Evolutionary conservation across 2,888 invertebrate species (phyloP), one percentile per base, ranked within the genome.

Genomic region (Ophion ellenae): DNA sequence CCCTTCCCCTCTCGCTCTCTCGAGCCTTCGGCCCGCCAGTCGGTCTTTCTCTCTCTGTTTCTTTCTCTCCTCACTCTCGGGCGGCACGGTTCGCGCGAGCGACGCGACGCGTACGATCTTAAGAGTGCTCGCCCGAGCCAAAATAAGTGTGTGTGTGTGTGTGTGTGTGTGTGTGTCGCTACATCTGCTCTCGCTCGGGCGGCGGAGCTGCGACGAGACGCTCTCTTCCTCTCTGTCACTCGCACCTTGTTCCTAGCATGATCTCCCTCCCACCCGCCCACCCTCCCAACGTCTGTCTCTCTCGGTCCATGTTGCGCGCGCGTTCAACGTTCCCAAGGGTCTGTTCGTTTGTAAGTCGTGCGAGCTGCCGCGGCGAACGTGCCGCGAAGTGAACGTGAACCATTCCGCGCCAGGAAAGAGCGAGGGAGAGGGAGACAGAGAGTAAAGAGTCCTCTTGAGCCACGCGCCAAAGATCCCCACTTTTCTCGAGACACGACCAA

Each of bases 381-480:
- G 82, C 84, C 78, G 63, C 83, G 59, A 57, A 73, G 80, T 57
- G 74, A 81, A 67, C 73, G 74, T 47, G 61, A 75, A 75, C 59
- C 73, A 73, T 63, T 61, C 10, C 64, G 71, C 32, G 53, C 64
- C 74, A 80, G 53, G 69, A 69, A 24, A 67, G 61, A 47, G 61
- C 69, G 75, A 69, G 69, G 67, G 36, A 40, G 64, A 20, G 32
- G 79, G 57, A 47, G 76, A 71, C 64, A 28, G 67, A 87, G 36
- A 20, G 28, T 84, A 77, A 75, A 79, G 81, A 73, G 59, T 59
- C 81, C 70, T 75, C 86, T 84, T 80, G 89, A 91, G 92, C 92
- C 92, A 92, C 92, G 92, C 92, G 92, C 92, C 92, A 91, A 87
- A 88, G 77, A 89, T 88, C 92, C 92, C 92, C 92, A 88, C 92